Evolutionary conservation across 1,140 invertebrate genomes (phyloP).

Genomic region (Rhizoglyphus robini): DNA sequence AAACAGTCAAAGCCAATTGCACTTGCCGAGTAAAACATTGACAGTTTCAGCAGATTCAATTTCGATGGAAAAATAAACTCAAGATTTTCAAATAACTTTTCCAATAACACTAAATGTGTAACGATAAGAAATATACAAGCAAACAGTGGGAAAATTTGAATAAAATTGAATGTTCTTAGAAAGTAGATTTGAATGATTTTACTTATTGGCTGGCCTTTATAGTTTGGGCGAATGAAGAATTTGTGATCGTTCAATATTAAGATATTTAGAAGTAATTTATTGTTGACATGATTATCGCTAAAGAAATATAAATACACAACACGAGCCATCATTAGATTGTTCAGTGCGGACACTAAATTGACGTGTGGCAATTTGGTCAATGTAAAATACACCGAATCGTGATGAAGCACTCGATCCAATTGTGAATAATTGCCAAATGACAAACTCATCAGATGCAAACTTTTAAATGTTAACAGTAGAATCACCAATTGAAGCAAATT

Average conservation of each 20-base stretch:
- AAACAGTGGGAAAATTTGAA: neutral
- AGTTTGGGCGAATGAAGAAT: neutral
- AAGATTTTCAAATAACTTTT: neutral
- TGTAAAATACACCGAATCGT: neutral
- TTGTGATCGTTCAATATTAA: neutral
- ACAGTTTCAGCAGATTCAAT: neutral
- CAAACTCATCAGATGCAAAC: too few relatives aligned
- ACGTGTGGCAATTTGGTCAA: neutral
- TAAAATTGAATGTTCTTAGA: neutral
- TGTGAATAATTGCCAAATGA: too few relatives aligned
- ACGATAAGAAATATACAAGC: neutral
- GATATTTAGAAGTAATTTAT: neutral
- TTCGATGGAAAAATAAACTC: neutral
- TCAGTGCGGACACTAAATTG: neutral
- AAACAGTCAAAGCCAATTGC: neutral
- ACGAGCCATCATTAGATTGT: neutral
- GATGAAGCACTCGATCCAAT: neutral
- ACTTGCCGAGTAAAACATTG: neutral
- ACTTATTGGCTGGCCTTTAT: neutral
- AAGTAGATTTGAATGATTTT: neutral
- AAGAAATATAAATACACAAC: neutral
- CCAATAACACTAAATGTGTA: neutral
- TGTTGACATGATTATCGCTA: neutral
- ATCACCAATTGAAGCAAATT: too few relatives aligned
- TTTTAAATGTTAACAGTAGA: too few relatives aligned